A percentile compares a stretch with the other conserved stretches of the same genome.
Conservation (phyloP, 2,797 vertebrate genomes). For the Macropus fuliginosus region DNA sequence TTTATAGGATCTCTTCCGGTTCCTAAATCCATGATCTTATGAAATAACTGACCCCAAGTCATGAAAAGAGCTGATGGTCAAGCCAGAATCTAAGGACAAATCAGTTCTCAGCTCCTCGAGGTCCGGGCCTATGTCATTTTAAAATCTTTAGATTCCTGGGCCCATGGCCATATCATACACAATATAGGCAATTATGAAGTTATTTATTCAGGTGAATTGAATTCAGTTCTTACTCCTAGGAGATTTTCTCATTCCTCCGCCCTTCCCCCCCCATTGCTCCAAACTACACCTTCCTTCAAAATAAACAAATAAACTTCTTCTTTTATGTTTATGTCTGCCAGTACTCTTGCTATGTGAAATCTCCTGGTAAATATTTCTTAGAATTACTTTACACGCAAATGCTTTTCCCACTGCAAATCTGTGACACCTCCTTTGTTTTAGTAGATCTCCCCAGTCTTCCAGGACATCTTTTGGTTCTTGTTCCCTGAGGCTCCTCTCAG, state of each 20-base stretch:
- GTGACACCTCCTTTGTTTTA: neutral
- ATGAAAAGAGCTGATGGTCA: neutral
- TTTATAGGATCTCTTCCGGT: neutral
- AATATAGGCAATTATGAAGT: neutral
- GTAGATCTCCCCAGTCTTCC: neutral
- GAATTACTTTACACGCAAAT: neutral
- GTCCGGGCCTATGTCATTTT: neutral
- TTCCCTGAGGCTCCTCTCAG: neutral
- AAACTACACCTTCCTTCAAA: neutral
- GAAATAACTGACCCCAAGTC: neutral
- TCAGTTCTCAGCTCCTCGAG: neutral
- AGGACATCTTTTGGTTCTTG: neutral
- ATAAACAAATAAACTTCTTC: neutral
- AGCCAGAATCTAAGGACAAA: neutral
- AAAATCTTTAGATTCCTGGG: neutral
- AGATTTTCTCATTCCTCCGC: neutral
- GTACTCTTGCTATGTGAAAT: neutral
- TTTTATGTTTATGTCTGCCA: neutral
- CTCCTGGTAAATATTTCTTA: conserved; percentile 4
- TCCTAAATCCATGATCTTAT: neutral
- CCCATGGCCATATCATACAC: neutral
- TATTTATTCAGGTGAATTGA: neutral
- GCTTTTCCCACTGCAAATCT: neutral
- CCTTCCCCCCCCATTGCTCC: neutral
- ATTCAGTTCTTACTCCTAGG: neutral